Evolutionary conservation across 2,797 vertebrate genomes (phyloP).

Genomic region (Helostoma temminkii): DNA sequence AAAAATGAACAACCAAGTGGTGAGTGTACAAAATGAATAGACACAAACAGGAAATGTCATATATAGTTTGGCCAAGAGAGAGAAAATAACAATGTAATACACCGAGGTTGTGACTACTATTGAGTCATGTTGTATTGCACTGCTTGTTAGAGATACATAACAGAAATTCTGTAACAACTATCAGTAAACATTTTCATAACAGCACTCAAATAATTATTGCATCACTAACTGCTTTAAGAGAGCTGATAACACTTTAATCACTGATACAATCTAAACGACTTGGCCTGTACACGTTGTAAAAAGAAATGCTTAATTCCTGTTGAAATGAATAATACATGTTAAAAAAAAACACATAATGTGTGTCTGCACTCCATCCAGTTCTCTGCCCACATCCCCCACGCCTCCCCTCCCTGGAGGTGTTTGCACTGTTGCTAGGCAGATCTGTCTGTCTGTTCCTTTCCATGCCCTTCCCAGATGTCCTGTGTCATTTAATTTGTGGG

Average conservation of each 20-base stretch:
- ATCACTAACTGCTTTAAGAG: not conserved
- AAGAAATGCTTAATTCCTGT: constrained; percentile 27
- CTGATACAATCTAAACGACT: constrained; percentile 24
- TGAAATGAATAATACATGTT: constrained; percentile 57
- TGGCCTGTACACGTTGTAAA: constrained; percentile 18
- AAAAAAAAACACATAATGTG: constrained; percentile 18
- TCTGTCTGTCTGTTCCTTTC: constrained; percentile 37
- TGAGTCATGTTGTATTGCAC: not conserved
- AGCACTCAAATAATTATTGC: not conserved
- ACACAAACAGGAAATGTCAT: constrained; percentile 12
- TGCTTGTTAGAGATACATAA: not conserved
- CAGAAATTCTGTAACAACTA: not conserved
- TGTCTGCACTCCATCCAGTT: constrained; percentile 47
- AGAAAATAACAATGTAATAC: not conserved
- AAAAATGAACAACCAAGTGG: constrained; percentile 8
- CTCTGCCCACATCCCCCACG: constrained; percentile 37
- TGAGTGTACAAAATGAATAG: not conserved
- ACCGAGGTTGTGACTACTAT: not conserved
- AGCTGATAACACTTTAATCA: not conserved
- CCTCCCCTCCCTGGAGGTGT: constrained; percentile 56
- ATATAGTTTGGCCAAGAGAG: not conserved
- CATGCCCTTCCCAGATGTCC: constrained; percentile 35
- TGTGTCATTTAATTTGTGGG: constrained; percentile 21
- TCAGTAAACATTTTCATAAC: not conserved
- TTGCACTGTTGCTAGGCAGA: constrained; percentile 79